Evolutionary conservation across 1,140 invertebrate genomes (phyloP).

Genomic region (Pseudachorutes palmiensis): DNA sequence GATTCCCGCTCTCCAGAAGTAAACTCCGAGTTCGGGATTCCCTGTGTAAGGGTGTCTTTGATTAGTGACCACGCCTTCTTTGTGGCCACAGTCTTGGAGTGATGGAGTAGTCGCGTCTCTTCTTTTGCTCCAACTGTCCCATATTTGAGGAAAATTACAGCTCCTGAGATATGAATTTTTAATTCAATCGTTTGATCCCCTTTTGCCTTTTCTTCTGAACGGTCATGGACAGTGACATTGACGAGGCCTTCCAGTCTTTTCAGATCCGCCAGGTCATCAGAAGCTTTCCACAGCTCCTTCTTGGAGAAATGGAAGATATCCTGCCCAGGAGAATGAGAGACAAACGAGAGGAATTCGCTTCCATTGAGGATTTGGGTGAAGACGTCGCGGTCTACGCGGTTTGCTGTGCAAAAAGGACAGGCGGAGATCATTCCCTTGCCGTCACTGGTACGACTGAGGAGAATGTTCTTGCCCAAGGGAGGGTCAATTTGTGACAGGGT

Average conservation of each 20-base stretch:
- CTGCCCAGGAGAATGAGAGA: constrained; percentile 76
- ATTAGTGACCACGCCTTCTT: constrained; percentile 87
- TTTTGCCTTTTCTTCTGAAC: constrained; percentile 49
- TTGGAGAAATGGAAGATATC: constrained; percentile 95
- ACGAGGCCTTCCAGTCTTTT: constrained; percentile 80
- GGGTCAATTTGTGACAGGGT: constrained; percentile 50
- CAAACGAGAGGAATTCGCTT: constrained; percentile 76
- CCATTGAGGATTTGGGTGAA: constrained; percentile 89
- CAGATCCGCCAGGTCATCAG: constrained; percentile 76
- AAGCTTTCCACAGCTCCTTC: constrained; percentile 74
- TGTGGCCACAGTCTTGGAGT: constrained; percentile 73
- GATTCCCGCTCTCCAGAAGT: constrained; percentile 69
- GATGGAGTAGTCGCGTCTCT: constrained; percentile 73
- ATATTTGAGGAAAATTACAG: constrained; percentile 56
- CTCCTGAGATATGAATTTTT: constrained; percentile 73
- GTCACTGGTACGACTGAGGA: constrained; percentile 68
- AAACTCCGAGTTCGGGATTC: constrained; percentile 54
- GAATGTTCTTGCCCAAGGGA: constrained; percentile 81
- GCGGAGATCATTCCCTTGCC: constrained; percentile 65
- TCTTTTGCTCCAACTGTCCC: constrained; percentile 83
- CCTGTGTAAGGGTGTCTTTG: constrained; percentile 63
- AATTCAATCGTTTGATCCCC: constrained; percentile 56
- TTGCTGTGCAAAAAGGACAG: constrained; percentile 63
- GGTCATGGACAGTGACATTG: constrained; percentile 86
- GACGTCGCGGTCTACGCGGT: constrained; percentile 80